Base-by-base conservation (phyloP, 2,888 invertebrate genomes). In the Heliconius sara region DNA sequence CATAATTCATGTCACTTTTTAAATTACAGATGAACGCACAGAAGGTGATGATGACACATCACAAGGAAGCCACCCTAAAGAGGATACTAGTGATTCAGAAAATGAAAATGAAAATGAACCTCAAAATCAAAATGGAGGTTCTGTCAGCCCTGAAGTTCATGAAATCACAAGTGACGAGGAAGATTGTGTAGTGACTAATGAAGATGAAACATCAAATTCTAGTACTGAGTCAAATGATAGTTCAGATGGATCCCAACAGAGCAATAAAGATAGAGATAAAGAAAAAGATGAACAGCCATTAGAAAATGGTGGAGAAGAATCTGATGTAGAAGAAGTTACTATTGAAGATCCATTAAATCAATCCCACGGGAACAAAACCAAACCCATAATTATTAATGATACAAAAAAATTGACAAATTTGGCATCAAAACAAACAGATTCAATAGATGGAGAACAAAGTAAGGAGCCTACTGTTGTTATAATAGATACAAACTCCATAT, bases 401-500 rank as follows among this genome's bases (percentile, higher is more conserved):
- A 97, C 97, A 0, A 97, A 97, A 90, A 95, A 96, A 77, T 92
- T 97, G 81, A 97, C 96, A 22, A 97, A 97, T 88, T 96, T 97
- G 78, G 97, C 97, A 19, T 94, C 96, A 34, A 97, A 97, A 87
- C 93, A 92, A 85, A 84, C 91, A 60, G 93, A 90, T 83, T 83
- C 92, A 76, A 92, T 92, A 86, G 92, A 92, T 83, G 78, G 83
- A 34, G 88, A 87, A 66, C 95, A 95, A 83, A 96, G 96, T 89
- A 97, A 97, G 88, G 97, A 98, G 90, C 97, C 97, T 2, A 97
- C 97, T 12, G 95, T 98, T 85, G 97, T 98, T 77, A 97, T 98
- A 79, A 98, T 98, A 86, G 98, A 98, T 87, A 98, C 98, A n/a
- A 97, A 98, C 94, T 97, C 97, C 25, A 95, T 95, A 84, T 88